Evolutionary conservation across 2,888 invertebrate species (phyloP).

Genomic region (Pollenia amentaria): DNA sequence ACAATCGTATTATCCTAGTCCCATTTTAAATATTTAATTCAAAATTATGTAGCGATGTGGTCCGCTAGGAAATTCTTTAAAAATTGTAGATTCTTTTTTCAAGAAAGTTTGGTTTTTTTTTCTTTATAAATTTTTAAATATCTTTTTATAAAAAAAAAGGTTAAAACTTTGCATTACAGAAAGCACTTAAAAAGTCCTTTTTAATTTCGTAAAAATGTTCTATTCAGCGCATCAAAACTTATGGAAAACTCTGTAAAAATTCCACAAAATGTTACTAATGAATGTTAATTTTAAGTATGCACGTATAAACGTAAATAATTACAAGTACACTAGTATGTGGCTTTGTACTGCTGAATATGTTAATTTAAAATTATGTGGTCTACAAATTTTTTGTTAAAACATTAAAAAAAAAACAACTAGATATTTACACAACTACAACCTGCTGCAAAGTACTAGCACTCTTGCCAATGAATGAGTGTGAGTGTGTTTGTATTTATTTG

Average conservation of each 20-base stretch:
- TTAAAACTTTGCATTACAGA: too few species aligned
- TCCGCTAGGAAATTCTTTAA: too few species aligned
- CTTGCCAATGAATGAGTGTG: neutral
- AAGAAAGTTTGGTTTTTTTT: too few species aligned
- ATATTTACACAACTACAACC: neutral
- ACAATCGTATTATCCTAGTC: too few species aligned
- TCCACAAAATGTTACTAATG: slow-evolving; percentile 6
- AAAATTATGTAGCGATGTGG: too few species aligned
- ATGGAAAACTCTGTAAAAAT: neutral
- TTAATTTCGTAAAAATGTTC: too few species aligned
- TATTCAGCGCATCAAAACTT: neutral
- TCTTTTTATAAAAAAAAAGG: too few species aligned
- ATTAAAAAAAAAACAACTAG: neutral
- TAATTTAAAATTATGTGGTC: slow-evolving; percentile 38
- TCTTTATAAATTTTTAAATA: too few species aligned
- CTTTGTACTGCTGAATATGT: slow-evolving; percentile 15
- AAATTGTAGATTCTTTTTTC: too few species aligned
- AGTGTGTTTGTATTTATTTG: slow-evolving; percentile 1
- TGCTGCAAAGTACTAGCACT: neutral
- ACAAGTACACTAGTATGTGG: neutral
- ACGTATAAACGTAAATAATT: slow-evolving; percentile 7
- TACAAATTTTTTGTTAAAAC: slow-evolving; percentile 6
- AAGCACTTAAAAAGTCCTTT: too few species aligned
- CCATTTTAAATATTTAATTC: too few species aligned
- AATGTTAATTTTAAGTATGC: neutral